Conservation (phyloP, 2,888 invertebrate genomes). For the Drosophila demipolita region DNA sequence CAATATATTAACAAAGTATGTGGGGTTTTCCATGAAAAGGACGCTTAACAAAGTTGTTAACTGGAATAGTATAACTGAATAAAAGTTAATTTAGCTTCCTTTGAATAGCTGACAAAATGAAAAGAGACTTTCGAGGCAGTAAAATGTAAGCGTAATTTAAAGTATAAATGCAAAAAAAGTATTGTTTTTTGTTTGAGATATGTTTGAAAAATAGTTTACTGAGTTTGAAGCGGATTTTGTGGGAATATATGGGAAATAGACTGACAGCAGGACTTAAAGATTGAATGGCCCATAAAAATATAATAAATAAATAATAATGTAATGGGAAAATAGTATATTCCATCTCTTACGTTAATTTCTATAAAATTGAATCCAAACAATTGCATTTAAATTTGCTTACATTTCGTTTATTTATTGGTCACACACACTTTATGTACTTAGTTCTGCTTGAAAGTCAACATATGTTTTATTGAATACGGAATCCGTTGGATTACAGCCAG, state of each 20-base stretch:
- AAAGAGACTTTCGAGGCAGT: background rate
- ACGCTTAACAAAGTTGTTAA: background rate
- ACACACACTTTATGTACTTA: conserved; percentile 47
- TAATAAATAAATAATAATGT: too few species aligned
- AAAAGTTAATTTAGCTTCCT: background rate
- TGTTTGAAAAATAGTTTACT: too few species aligned
- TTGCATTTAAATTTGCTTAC: background rate
- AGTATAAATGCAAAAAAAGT: background rate
- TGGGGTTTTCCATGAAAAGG: background rate
- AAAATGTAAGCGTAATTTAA: background rate
- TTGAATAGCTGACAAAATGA: background rate
- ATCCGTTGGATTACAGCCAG: conserved; percentile 87
- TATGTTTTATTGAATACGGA: background rate
- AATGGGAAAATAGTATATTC: background rate
- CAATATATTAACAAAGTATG: conserved; percentile 27
- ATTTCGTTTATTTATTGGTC: conserved; percentile 54
- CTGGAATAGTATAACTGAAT: background rate
- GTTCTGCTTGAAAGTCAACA: conserved; percentile 14
- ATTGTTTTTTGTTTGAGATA: background rate
- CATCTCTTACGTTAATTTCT: background rate
- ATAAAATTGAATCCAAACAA: background rate
- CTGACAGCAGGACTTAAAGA: too few species aligned
- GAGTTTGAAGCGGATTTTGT: too few species aligned
- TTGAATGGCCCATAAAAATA: too few species aligned
- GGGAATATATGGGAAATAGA: too few species aligned